These are phyloP conservation scores for Callosobruchus maculatus DNA, from an alignment of 2,888 invertebrate genomes.

Conservation along the genomic window DNA sequence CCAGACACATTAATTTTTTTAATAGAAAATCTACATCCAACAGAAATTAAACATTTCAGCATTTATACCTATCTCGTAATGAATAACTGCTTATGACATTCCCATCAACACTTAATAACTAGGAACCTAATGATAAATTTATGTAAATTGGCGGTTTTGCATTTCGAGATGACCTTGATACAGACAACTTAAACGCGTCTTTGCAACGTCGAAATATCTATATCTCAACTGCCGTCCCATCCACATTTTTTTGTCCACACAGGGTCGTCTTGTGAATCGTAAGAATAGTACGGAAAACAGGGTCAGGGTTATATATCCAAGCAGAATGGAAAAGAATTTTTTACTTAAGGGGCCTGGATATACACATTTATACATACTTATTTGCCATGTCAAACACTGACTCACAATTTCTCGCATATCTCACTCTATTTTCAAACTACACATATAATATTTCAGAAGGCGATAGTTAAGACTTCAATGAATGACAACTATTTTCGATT, in stretches of 20 bases:
- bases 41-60: neutral
- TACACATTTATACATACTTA: no score
- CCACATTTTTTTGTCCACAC: neutral
- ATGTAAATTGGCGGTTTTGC: neutral
- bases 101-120: neutral
- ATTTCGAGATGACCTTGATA: neutral
- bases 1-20: neutral
- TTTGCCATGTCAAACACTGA: no score
- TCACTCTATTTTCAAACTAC: no score
- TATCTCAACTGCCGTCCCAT: neutral
- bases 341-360: no score
- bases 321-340: no score
- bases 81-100: neutral
- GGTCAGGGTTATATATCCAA: no score
- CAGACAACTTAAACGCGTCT: neutral
- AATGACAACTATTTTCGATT: no score
- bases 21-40: neutral
- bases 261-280: neutral
- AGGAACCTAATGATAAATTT: neutral
- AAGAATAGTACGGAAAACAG: no score
- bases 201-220: neutral
- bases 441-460: no score
- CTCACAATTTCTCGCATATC: no score
- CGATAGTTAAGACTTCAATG: no score
- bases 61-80: neutral